These are phyloP conservation scores for Kradibia gibbosae DNA, from an alignment of 1,140 invertebrate species.

Conservation along the genomic window DNA sequence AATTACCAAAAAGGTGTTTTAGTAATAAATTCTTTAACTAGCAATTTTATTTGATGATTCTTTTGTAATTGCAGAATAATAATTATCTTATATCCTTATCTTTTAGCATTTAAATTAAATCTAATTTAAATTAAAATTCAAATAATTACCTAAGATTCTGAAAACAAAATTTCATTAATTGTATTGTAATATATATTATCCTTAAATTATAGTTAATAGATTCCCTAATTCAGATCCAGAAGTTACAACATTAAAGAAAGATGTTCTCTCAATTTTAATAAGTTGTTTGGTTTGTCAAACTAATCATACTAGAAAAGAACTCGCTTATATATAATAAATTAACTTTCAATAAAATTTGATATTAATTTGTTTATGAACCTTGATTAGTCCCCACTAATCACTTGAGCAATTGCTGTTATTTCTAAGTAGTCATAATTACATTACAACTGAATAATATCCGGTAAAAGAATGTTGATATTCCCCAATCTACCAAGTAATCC, in stretches of 20 bases:
- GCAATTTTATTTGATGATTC: conserved; percentile 66
- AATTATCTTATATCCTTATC: conserved; percentile 13
- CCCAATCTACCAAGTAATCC: conserved; percentile 79
- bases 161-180: conserved; percentile 82
- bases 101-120: neutral
- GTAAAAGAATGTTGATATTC: conserved; percentile 80
- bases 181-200: conserved; percentile 79
- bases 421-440: conserved; percentile 74
- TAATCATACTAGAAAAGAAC: conserved; percentile 83
- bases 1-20: conserved; percentile 76
- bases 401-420: conserved; percentile 76
- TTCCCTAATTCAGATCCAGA: conserved; percentile 79
- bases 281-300: conserved; percentile 80
- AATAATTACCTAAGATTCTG: conserved; percentile 77
- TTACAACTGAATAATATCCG: conserved; percentile 77
- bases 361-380: conserved; percentile 63
- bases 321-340: conserved; percentile 69
- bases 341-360: conserved; percentile 11
- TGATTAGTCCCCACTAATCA: conserved; percentile 81
- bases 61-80: conserved; percentile 56
- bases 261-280: conserved; percentile 78
- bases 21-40: conserved; percentile 74
- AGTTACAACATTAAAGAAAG: conserved; percentile 81
- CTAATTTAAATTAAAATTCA: neutral
- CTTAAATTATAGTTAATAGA: conserved; percentile 79